Percentiles rank a stretch among this genome's conserved stretches.
These are phyloP conservation scores for Pseudotriccus pelzelni DNA, from an alignment of 2,797 vertebrate genomes.

Conservation along the genomic window DNA sequence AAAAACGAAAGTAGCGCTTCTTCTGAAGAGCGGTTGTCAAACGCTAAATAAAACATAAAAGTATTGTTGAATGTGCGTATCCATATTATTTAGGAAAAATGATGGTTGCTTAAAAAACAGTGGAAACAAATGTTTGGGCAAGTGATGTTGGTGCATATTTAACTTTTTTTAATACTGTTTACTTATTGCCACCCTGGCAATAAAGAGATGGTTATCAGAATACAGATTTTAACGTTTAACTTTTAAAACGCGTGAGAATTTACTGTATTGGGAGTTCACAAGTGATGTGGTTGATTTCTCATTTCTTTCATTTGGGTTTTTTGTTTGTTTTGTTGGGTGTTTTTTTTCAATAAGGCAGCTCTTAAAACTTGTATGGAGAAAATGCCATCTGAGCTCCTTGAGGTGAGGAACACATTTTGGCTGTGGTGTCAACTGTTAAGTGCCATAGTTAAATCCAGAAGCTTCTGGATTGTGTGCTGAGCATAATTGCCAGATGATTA, in stretches of 20 bases:
- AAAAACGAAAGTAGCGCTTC: fast-evolving
- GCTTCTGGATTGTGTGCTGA: neutral
- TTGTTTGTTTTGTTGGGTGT: neutral
- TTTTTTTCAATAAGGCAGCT: neutral
- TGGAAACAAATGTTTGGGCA: neutral
- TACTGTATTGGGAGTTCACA: neutral
- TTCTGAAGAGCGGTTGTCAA: neutral
- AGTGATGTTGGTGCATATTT: fast-evolving
- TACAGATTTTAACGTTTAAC: neutral
- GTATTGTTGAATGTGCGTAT: fast-evolving
- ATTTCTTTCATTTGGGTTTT: neutral
- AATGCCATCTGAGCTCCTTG: neutral
- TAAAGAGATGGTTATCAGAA: neutral
- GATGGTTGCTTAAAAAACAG: fast-evolving
- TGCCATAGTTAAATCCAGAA: neutral
- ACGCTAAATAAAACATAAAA: fast-evolving
- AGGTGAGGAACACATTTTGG: neutral
- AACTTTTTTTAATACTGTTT: neutral
- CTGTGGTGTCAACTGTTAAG: neutral
- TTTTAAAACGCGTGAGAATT: neutral
- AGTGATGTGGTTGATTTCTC: neutral
- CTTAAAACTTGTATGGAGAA: neutral
- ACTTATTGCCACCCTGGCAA: neutral
- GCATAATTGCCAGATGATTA: fast-evolving
- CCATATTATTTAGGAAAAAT: fast-evolving